Evolutionary conservation across 2,797 vertebrate genomes (phyloP).

Genomic region (Pangasius djambal): DNA sequence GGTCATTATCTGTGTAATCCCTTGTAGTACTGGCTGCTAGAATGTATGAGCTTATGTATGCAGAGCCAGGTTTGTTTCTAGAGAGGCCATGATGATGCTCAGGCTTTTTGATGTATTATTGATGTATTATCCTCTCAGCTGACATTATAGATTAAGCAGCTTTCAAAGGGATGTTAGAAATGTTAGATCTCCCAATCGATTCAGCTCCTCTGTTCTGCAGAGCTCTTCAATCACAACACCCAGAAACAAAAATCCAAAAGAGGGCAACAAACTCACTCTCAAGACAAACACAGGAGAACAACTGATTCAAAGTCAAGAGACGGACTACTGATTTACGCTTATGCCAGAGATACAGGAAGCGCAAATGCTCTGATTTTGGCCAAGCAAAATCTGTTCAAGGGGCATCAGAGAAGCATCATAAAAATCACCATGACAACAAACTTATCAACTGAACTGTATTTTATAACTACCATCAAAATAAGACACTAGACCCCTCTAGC

Average conservation of each 20-base stretch:
- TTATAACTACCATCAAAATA: not conserved
- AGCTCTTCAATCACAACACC: not conserved
- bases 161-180: slow-evolving; percentile 45
- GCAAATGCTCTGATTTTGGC: not conserved
- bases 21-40: slow-evolving; percentile 20
- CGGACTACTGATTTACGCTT: not conserved
- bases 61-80: slow-evolving; percentile 32
- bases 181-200: slow-evolving; percentile 35
- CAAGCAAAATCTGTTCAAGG: slow-evolving; percentile 1
- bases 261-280: not conserved
- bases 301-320: slow-evolving; percentile 18
- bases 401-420: not conserved
- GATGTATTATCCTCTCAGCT: slow-evolving; percentile 45
- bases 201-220: slow-evolving; percentile 24
- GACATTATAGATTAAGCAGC: slow-evolving; percentile 35
- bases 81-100: slow-evolving; percentile 30
- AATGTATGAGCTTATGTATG: slow-evolving; percentile 25
- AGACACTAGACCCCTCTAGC: not conserved
- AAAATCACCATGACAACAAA: slow-evolving; percentile 35
- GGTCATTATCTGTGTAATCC: slow-evolving; percentile 20
- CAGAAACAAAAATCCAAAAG: slow-evolving; percentile 11
- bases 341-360: not conserved
- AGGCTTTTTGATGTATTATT: slow-evolving; percentile 35
- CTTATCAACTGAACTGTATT: not conserved
- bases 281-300: not conserved